phyloP scores from a whole-genome alignment of 2,113 vertebrate species.

The Phalacrocorax carbo region DNA sequence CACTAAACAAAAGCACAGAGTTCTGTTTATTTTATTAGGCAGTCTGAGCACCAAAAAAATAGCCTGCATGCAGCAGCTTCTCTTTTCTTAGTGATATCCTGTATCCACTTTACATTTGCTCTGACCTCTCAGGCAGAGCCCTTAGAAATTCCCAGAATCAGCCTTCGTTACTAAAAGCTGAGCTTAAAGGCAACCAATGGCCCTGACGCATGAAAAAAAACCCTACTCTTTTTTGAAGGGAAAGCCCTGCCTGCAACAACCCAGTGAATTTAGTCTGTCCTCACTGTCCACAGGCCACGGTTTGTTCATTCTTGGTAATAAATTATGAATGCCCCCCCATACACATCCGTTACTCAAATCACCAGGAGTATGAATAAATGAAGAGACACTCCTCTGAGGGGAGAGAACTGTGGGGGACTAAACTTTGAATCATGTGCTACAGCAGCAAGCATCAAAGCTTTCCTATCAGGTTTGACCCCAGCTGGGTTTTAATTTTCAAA shows the following conservation, averaged over 20 bases:
- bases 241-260: not conserved
- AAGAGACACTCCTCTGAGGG: constrained; percentile 28
- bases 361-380: constrained; percentile 33
- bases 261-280: not conserved
- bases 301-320: not conserved
- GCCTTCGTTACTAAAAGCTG: not conserved
- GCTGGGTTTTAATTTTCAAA: constrained; percentile 16
- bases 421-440: constrained; percentile 52
- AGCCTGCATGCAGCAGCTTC: not conserved
- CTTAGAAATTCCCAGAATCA: not conserved
- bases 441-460: constrained; percentile 63
- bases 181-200: not conserved
- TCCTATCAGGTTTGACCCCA: constrained; percentile 12
- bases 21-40: not conserved
- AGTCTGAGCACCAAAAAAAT: not conserved
- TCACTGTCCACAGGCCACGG: not conserved
- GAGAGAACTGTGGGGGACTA: constrained; percentile 28
- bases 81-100: not conserved
- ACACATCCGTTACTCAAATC: constrained; percentile 57
- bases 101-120: not conserved
- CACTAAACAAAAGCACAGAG: not conserved
- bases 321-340: constrained; percentile 56
- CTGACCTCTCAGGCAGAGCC: not conserved
- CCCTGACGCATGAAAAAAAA: not conserved
- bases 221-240: not conserved